Percentiles rank a stretch among this genome's conserved stretches.
Conservation (phyloP, 2,888 invertebrate genomes). For the Cheilosia pagana region DNA sequence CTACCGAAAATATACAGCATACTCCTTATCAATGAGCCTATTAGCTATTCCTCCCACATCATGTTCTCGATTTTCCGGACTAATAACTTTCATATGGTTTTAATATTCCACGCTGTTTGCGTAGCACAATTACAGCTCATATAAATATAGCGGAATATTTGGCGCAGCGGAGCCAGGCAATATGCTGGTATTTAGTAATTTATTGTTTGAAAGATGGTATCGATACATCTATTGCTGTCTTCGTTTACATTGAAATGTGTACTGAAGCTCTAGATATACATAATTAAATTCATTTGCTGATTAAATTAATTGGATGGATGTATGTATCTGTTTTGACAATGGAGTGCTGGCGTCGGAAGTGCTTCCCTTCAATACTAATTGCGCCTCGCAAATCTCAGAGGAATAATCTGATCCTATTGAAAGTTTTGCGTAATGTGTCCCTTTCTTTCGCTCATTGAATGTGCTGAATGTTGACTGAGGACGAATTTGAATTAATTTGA, state of each 20-base stretch:
- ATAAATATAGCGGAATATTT: neutral
- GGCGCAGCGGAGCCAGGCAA: neutral
- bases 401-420: neutral
- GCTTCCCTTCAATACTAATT: constrained; percentile 16
- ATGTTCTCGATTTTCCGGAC: constrained; percentile 4
- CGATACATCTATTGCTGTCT: neutral
- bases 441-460: neutral
- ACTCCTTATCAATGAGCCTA: constrained; percentile 3
- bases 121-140: neutral
- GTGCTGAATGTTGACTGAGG: neutral
- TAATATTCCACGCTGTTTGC: constrained; percentile 27
- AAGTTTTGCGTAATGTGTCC: neutral
- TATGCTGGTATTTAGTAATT: neutral
- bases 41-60: constrained; percentile 20
- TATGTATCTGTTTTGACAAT: neutral
- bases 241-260: neutral
- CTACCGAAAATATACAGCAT: too few relatives aligned
- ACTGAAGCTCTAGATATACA: too few relatives aligned
- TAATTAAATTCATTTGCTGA: neutral
- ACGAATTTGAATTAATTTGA: too few relatives aligned
- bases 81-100: neutral
- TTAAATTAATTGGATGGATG: neutral
- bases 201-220: too few relatives aligned
- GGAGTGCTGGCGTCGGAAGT: neutral
- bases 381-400: neutral